Conservation (phyloP, 2,888 invertebrate species). For the Hermaeophaga mercurialis region DNA sequence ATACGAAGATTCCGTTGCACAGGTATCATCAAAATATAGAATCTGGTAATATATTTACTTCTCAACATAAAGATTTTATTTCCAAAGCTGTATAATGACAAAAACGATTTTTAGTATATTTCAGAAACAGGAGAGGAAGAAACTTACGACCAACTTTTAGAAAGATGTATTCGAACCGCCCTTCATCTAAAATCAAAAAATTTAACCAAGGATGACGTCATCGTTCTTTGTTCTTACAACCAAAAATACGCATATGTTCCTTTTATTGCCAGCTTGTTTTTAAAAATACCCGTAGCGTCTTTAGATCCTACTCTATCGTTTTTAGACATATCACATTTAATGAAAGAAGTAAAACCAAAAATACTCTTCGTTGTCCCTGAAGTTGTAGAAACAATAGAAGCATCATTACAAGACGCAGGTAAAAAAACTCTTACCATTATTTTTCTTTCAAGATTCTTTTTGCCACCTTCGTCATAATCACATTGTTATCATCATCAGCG, state of each 20-base stretch:
- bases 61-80: no score
- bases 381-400: constrained; percentile 41
- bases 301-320: constrained; percentile 46
- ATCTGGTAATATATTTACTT: no score
- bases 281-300: constrained; percentile 52
- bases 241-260: constrained; percentile 58
- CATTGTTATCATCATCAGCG: no score
- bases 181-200: constrained; percentile 54
- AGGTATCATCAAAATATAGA: no score
- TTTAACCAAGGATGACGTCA: constrained; percentile 56
- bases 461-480: no score
- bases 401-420: constrained; percentile 39
- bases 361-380: constrained; percentile 47
- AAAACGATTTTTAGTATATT: constrained; percentile 42
- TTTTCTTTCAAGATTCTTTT: no score
- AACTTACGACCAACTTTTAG: constrained; percentile 55
- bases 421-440: neutral
- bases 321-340: constrained; percentile 43
- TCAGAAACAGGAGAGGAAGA: constrained; percentile 55
- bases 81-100: no score
- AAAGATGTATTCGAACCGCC: constrained; percentile 58
- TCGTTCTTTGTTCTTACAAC: constrained; percentile 59
- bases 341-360: constrained; percentile 46
- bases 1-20: constrained; percentile 44
- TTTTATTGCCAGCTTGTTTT: constrained; percentile 58